Evolutionary conservation across 2,113 vertebrate species (phyloP).

Genomic region (Felis catus): F.catus_Fca126_mat1.0 CM031414.1:39046001-39046500

Average conservation of each 20-base stretch:
- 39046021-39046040: background rate
- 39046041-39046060: background rate
- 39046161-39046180: background rate
- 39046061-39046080: background rate
- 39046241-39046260: background rate
- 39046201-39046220: background rate
- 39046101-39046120: background rate
- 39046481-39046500: background rate
- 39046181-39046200: background rate
- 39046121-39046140: background rate
- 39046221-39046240: background rate
- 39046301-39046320: background rate
- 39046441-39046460: background rate
- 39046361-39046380: background rate
- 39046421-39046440: background rate
- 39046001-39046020: background rate
- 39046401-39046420: background rate
- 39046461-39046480: background rate
- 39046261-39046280: background rate
- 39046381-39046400: background rate
- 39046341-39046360: background rate
- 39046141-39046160: background rate
- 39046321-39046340: background rate
- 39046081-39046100: background rate
- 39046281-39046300: background rate